A percentile compares a stretch with the other conserved stretches of the same genome.
These are phyloP conservation scores for Drosophila simulans DNA, from an alignment of 1,140 invertebrate genomes.

Conservation along the genomic window DNA sequence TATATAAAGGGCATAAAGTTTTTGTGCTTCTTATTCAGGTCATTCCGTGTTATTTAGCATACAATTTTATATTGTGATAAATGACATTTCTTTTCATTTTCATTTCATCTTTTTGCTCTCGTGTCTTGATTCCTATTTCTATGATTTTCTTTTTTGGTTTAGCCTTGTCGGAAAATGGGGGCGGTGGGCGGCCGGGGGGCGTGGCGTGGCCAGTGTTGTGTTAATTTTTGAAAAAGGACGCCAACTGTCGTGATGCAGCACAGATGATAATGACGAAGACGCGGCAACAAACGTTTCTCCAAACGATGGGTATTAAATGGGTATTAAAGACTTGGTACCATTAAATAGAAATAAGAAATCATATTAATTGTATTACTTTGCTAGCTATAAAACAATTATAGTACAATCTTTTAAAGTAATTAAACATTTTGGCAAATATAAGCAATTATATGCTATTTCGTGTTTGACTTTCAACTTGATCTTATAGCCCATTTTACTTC, in stretches of 20 bases:
- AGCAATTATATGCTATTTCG: too few relatives aligned
- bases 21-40: slow-evolving; percentile 44
- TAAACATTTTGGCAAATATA: too few relatives aligned
- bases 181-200: slow-evolving; percentile 4
- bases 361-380: too few relatives aligned
- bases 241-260: slow-evolving; percentile 64
- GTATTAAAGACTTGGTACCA: too few relatives aligned
- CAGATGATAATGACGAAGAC: slow-evolving; percentile 71
- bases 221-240: slow-evolving; percentile 74
- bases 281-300: slow-evolving; percentile 34
- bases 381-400: too few relatives aligned
- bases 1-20: slow-evolving; percentile 11
- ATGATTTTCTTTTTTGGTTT: slow-evolving; percentile 11
- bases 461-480: too few relatives aligned
- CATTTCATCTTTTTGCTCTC: slow-evolving; percentile 20
- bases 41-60: slow-evolving; percentile 64
- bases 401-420: too few relatives aligned
- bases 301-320: slow-evolving; percentile 3
- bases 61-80: slow-evolving; percentile 54
- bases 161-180: slow-evolving; percentile 16
- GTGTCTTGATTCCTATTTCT: slow-evolving; percentile 2
- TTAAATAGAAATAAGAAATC: too few relatives aligned
- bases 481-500: not conserved
- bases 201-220: slow-evolving; percentile 52
- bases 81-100: slow-evolving; percentile 46